phyloP scores from a whole-genome alignment of 2,888 invertebrate genomes.

The Thymelicus lineola region DNA sequence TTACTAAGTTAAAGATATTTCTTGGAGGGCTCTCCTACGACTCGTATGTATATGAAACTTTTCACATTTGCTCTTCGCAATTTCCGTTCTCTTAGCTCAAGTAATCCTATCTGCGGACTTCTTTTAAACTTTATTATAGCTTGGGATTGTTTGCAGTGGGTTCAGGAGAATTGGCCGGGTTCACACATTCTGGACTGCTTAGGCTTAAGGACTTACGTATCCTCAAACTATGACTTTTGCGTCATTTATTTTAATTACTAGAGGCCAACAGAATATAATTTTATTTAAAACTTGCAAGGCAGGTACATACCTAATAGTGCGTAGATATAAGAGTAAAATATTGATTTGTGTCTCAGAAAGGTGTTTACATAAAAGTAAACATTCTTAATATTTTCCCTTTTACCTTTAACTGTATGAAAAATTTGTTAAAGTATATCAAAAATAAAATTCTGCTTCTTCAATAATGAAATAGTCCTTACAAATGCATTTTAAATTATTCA shows the following conservation, averaged over 20 bases:
- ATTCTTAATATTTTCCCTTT: no score
- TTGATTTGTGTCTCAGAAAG: no score
- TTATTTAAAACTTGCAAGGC: no score
- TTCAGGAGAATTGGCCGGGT: conserved; percentile 20
- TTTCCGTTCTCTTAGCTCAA: conserved; percentile 54
- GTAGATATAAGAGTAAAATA: no score
- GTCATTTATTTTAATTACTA: no score
- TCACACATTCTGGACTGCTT: conserved; percentile 6
- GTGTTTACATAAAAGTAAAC: no score
- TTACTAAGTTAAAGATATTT: conserved; percentile 34
- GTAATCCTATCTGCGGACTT: conserved; percentile 39
- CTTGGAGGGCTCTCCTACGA: conserved; percentile 39
- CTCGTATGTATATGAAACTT: conserved; percentile 61
- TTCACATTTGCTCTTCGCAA: conserved; percentile 69
- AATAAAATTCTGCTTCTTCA: no score
- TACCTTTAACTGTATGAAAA: no score
- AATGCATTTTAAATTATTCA: background rate
- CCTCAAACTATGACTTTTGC: background rate
- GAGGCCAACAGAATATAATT: no score
- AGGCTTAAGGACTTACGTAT: background rate
- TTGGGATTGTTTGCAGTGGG: conserved; percentile 33
- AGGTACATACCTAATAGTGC: no score
- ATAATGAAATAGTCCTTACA: no score
- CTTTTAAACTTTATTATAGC: conserved; percentile 38
- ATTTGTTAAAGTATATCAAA: no score